Evolutionary conservation across 2,888 invertebrate genomes (phyloP).

Genomic region (Cryptosula pallasiana): DNA sequence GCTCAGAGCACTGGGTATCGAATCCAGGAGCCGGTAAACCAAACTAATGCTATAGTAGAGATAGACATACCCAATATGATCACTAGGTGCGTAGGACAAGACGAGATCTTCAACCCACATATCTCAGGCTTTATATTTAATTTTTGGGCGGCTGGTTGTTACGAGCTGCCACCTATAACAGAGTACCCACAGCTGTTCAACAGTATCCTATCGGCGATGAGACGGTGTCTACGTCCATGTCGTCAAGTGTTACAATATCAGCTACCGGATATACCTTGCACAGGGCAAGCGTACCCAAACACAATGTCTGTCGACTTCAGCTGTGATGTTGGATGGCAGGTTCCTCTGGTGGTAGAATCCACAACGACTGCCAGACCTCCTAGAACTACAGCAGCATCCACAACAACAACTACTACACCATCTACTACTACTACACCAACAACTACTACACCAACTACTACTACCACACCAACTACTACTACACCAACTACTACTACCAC

Average conservation of each 20-base stretch:
- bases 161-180: background rate
- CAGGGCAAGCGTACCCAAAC: background rate
- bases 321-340: background rate
- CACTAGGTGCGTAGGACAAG: background rate
- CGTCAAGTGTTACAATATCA: background rate
- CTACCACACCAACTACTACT: too few relatives aligned
- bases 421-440: background rate
- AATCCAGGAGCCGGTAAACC: background rate
- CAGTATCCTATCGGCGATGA: background rate
- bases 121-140: background rate
- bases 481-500: too few relatives aligned
- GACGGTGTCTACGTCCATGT: background rate
- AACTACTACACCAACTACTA: too few relatives aligned
- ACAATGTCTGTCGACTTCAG: conserved; percentile 4
- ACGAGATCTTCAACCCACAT: background rate
- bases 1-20: background rate
- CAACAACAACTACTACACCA: background rate
- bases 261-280: background rate
- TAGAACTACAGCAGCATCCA: background rate
- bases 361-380: background rate
- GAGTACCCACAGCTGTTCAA: conserved; percentile 13
- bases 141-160: conserved; percentile 13
- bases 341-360: background rate
- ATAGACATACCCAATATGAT: background rate
- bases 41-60: background rate